Evolutionary conservation across 2,888 invertebrate species (phyloP).

Genomic region (Metallyticus violacea): DNA sequence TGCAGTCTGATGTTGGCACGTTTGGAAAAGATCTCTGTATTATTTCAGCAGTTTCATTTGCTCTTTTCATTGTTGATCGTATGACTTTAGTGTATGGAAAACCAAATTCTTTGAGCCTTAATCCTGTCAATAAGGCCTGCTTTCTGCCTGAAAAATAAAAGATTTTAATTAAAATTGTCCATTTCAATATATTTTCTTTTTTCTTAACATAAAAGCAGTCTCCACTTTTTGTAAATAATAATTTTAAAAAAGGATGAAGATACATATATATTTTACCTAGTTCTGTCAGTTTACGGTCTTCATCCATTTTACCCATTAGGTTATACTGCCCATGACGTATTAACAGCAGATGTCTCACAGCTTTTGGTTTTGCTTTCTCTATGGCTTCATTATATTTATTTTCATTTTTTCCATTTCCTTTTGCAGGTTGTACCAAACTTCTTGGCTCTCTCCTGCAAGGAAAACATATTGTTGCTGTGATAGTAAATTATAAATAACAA

Average conservation of each 20-base stretch:
- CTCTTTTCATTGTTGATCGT: conserved; percentile 90
- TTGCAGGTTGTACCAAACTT: conserved; percentile 62
- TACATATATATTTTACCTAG: conserved; percentile 60
- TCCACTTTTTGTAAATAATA: not conserved
- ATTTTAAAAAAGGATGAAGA: not conserved
- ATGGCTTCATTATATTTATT: conserved; percentile 66
- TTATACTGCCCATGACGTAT: conserved; percentile 96
- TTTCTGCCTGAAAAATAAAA: conserved; percentile 61
- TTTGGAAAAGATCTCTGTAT: conserved; percentile 67
- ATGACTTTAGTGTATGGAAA: conserved; percentile 78
- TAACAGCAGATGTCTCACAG: conserved; percentile 79
- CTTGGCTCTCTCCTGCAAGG: conserved; percentile 68
- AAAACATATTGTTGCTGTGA: not conserved
- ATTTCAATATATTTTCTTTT: too few relatives aligned
- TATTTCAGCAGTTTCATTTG: conserved; percentile 85
- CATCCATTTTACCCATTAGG: conserved; percentile 66
- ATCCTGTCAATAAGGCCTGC: conserved; percentile 85
- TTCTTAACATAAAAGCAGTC: too few relatives aligned
- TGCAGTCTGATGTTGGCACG: conserved; percentile 61
- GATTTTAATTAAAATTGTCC: too few relatives aligned
- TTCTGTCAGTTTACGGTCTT: conserved; percentile 72
- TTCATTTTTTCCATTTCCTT: conserved; percentile 56
- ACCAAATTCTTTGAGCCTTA: conserved; percentile 64
- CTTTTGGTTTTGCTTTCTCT: conserved; percentile 59
- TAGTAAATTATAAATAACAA: too few relatives aligned